Base-by-base conservation (phyloP, 1,140 invertebrate genomes). In the Mizuhopecten yessoensis region DNA sequence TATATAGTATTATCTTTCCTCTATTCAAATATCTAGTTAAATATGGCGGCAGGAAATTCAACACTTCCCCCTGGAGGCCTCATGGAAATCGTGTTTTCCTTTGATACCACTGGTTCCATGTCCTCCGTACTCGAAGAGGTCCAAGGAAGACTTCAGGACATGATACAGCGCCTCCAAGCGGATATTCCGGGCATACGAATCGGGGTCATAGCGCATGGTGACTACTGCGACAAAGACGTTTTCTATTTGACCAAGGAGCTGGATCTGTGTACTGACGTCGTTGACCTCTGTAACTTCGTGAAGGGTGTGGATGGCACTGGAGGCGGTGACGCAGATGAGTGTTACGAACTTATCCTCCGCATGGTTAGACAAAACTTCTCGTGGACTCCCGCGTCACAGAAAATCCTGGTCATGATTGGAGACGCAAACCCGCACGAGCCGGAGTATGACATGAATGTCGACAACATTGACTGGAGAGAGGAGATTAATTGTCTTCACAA, bases 81-180 rank as follows among this genome's bases (percentile, higher is more conserved):
- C 2, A 75, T 95, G 75, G 95, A 96, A 15, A 94, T 96, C n/a
- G 94, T 94, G 15, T 95, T 96, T 87, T 95, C 94, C 0, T 95
- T 96, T 88, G 95, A 96, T 86, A 96, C 95, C 3, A 96, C 95
- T 15, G 96, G 95, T 20, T 96, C 95, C 13, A 96, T 95, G 95
- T 93, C 92, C 42, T 49, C 86, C 15, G 92, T 92, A 34, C 89
- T 96, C 7, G 93, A 94, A 33, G 93, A 95, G 87, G 93, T 96
- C 23, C 91, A 93, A 34, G 92, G 90, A 5, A 93, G 94, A 33
- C 87, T 96, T 2, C 88, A 94, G 29, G 95, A 96, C 42, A 95
- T 96, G 93, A 94, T 96, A 33, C 93, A 94, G 87, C 92, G 93
- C 15, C 92, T 96, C 0, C 94, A 94, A 49, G 93, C 92, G n/a